phyloP scores from a whole-genome alignment of 37 sponge, comb jelly and placozoan species.

The Oopsacas minuta region DNA sequence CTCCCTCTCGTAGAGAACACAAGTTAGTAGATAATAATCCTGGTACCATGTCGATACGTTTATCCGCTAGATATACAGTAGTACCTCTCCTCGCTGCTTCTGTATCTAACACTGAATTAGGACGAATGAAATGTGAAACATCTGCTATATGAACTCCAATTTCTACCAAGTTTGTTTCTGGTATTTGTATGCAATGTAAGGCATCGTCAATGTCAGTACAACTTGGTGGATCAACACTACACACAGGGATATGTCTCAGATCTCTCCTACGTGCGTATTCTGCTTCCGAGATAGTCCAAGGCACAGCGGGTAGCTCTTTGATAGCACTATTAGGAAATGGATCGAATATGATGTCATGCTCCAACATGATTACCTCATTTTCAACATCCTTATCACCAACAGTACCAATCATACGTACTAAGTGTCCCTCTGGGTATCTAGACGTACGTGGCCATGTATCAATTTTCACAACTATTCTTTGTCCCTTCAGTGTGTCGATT shows the following conservation, averaged over 20 bases:
- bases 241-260: slow-evolving; percentile 58
- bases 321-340: slow-evolving; percentile 74
- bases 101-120: slow-evolving; percentile 68
- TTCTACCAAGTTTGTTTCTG: slow-evolving; percentile 72
- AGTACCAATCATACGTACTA: slow-evolving; percentile 60
- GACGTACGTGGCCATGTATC: slow-evolving; percentile 83
- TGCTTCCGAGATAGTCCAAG: slow-evolving; percentile 77
- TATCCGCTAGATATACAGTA: slow-evolving; percentile 87
- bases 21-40: slow-evolving; percentile 89
- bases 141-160: slow-evolving; percentile 98
- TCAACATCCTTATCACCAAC: slow-evolving; percentile 93
- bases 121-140: slow-evolving; percentile 87
- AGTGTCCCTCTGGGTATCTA: slow-evolving; percentile 77
- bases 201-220: slow-evolving; percentile 99
- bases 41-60: slow-evolving; percentile 96
- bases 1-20: slow-evolving; percentile 76
- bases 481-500: slow-evolving; percentile 40
- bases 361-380: slow-evolving; percentile 83
- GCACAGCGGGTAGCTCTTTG: slow-evolving; percentile 61
- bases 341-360: slow-evolving; percentile 84
- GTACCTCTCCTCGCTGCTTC: slow-evolving; percentile 88
- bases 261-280: slow-evolving; percentile 46
- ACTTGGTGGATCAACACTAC: slow-evolving; percentile 95
- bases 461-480: slow-evolving; percentile 85
- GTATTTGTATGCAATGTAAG: slow-evolving; percentile 60